phyloP scores from a whole-genome alignment of 2,888 invertebrate species.

The Microplitis manilae region DNA sequence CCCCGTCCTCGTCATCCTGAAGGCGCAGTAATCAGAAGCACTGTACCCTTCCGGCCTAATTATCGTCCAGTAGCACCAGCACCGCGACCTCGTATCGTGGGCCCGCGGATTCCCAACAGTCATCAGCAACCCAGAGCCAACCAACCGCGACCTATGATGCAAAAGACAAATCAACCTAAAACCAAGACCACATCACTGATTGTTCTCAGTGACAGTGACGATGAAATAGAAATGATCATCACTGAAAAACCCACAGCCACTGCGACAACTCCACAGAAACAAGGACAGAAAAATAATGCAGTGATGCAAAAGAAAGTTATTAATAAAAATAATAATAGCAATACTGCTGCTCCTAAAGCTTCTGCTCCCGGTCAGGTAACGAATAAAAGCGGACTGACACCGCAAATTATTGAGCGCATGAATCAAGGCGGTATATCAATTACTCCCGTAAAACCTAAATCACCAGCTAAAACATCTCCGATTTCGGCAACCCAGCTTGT shows the following conservation, averaged over 20 bases:
- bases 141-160: slow-evolving; percentile 19
- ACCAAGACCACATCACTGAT: slow-evolving; percentile 65
- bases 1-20: slow-evolving; percentile 37
- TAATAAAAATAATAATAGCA: slow-evolving; percentile 19
- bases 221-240: slow-evolving; percentile 69
- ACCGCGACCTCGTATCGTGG: neutral
- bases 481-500: slow-evolving; percentile 62
- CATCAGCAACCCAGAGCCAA: slow-evolving; percentile 21
- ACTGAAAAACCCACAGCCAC: slow-evolving; percentile 53
- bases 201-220: slow-evolving; percentile 67
- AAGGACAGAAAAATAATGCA: neutral
- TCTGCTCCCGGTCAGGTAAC: slow-evolving; percentile 41
- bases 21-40: slow-evolving; percentile 25
- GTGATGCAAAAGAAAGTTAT: neutral
- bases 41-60: slow-evolving; percentile 38
- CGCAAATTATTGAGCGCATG: slow-evolving; percentile 66
- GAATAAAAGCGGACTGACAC: slow-evolving; percentile 53
- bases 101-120: slow-evolving; percentile 3
- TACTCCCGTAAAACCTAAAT: slow-evolving; percentile 62
- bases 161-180: slow-evolving; percentile 16
- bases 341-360: slow-evolving; percentile 54
- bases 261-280: neutral
- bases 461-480: slow-evolving; percentile 47
- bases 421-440: slow-evolving; percentile 68
- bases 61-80: neutral